These are phyloP conservation scores for Crepidodera aurea DNA, from an alignment of 2,888 invertebrate genomes.

Conservation along the genomic window DNA sequence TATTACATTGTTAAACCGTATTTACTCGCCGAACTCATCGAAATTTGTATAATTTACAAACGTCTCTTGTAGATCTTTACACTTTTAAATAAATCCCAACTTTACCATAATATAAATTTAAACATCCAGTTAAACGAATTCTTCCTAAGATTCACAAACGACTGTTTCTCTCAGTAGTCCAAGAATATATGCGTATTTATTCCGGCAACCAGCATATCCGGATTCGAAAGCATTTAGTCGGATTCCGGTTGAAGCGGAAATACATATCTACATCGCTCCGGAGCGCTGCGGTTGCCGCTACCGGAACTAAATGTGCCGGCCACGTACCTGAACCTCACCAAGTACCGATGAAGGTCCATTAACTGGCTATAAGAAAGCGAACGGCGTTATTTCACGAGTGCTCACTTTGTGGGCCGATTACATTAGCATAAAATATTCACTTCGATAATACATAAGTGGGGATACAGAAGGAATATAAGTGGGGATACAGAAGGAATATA, in stretches of 20 bases:
- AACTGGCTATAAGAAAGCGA: neutral
- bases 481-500: too few species aligned
- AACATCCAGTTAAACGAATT: too few species aligned
- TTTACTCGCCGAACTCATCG: too few species aligned
- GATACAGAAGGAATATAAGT: too few species aligned
- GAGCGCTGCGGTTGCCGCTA: conserved; percentile 48
- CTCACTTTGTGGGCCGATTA: neutral
- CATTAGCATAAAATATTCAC: too few species aligned
- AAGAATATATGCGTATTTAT: conserved; percentile 57
- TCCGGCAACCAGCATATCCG: conserved; percentile 58
- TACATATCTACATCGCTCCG: conserved; percentile 51
- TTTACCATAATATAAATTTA: too few species aligned
- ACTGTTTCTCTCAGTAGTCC: neutral
- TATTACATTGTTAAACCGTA: too few species aligned
- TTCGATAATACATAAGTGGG: too few species aligned
- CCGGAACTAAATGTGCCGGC: conserved; percentile 1
- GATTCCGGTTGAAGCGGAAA: conserved; percentile 56
- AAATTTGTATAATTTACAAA: too few species aligned
- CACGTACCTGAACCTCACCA: neutral
- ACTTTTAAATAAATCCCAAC: too few species aligned
- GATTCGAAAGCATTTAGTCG: conserved; percentile 58
- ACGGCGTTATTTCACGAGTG: neutral
- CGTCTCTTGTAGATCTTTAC: too few species aligned
- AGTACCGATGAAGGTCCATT: neutral
- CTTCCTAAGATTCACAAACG: neutral